Conservation (phyloP, 2,797 vertebrate genomes). For the Acomys russatus region DNA sequence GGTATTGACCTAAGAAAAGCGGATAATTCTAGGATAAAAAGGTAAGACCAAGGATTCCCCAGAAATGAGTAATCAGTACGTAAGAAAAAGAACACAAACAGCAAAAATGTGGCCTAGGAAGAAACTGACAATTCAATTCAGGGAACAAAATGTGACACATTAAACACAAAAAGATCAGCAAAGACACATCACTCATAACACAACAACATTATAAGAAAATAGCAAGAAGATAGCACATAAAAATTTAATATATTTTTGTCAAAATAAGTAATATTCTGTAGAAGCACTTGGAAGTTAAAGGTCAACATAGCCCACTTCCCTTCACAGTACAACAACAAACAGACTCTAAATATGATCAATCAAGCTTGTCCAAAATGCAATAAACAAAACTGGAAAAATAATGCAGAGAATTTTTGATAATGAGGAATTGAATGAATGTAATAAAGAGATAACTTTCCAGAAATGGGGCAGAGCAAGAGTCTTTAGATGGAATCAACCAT, state of each 20-base stretch:
- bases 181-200: neutral
- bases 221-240: neutral
- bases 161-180: constrained; percentile 24
- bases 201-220: neutral
- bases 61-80: neutral
- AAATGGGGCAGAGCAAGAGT: neutral
- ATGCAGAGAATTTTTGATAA: neutral
- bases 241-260: neutral
- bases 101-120: constrained; percentile 15
- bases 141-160: neutral
- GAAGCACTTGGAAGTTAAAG: neutral
- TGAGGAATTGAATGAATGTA: neutral
- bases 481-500: neutral
- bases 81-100: constrained; percentile 27
- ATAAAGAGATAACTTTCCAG: constrained; percentile 21
- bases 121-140: constrained; percentile 58
- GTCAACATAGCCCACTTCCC: neutral
- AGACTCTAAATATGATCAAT: constrained; percentile 24
- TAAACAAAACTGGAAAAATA: neutral
- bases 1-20: neutral
- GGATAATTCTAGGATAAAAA: constrained; percentile 9
- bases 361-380: constrained; percentile 30
- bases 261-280: constrained; percentile 16
- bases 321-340: neutral
- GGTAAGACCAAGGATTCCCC: neutral